Percentiles rank a stretch among this genome's conserved stretches.
Conservation (phyloP, 1,140 invertebrate species). For the Anoplophora glabripennis region DNA sequence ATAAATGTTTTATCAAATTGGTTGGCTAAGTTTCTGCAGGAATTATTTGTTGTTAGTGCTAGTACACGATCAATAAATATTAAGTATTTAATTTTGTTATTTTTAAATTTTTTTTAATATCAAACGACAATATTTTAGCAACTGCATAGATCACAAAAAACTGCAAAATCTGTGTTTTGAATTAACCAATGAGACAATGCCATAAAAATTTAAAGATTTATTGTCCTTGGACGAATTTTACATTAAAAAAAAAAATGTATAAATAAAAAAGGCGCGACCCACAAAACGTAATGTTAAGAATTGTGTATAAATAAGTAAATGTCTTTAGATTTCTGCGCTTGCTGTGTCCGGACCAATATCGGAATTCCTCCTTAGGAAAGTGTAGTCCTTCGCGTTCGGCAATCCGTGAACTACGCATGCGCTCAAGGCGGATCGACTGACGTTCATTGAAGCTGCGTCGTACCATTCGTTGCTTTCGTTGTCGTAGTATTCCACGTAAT, state of each 20-base stretch:
- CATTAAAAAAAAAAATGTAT: background rate
- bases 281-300: background rate
- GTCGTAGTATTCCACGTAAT: slow-evolving; percentile 72
- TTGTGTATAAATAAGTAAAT: background rate
- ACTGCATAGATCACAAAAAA: no score
- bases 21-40: no score
- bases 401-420: slow-evolving; percentile 61
- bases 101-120: no score
- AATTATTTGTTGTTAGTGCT: no score
- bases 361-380: slow-evolving; percentile 3
- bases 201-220: no score
- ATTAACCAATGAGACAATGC: no score
- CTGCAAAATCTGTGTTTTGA: no score
- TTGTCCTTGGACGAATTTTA: no score
- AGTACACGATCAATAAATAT: no score
- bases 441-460: slow-evolving; percentile 65
- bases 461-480: slow-evolving; percentile 66
- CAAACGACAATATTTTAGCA: no score
- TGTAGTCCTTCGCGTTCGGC: slow-evolving; percentile 57
- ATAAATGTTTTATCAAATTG: no score
- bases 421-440: slow-evolving; percentile 65
- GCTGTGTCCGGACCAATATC: background rate
- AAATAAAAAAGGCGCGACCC: slow-evolving; percentile 5
- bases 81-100: no score
- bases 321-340: background rate